Conservation (phyloP, 2,888 invertebrate genomes). For the Augochlorella aurata region DNA sequence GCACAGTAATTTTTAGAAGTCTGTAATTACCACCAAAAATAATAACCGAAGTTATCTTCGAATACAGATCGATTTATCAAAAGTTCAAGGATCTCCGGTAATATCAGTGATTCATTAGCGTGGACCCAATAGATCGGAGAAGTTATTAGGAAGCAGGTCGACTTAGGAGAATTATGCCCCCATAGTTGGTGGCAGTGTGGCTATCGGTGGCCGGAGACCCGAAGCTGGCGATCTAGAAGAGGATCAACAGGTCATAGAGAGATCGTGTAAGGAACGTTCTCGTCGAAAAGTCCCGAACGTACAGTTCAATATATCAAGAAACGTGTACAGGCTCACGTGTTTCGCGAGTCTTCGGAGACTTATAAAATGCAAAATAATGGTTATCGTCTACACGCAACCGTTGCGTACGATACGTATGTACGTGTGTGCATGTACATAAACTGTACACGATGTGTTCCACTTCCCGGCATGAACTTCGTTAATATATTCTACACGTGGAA, state of each 20-base stretch:
- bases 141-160: not conserved
- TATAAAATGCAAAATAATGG: constrained; percentile 9
- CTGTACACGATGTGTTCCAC: not conserved
- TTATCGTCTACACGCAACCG: constrained; percentile 4
- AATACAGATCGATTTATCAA: too few species aligned
- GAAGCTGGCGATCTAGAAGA: not conserved
- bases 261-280: not conserved
- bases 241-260: not conserved
- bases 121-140: not conserved
- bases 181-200: not conserved
- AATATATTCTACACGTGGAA: constrained; percentile 1
- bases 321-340: not conserved
- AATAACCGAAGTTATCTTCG: too few species aligned
- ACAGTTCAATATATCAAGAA: not conserved
- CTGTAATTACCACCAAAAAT: too few species aligned
- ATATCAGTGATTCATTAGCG: not conserved
- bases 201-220: not conserved
- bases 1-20: too few species aligned
- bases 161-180: not conserved
- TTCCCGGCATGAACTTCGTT: not conserved
- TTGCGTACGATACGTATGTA: not conserved
- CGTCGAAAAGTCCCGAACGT: not conserved
- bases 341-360: not conserved
- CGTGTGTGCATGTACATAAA: not conserved
- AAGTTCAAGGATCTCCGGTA: too few species aligned